Evolutionary conservation across 2,888 invertebrate species (phyloP).

Genomic region (Erebia ligea): DNA sequence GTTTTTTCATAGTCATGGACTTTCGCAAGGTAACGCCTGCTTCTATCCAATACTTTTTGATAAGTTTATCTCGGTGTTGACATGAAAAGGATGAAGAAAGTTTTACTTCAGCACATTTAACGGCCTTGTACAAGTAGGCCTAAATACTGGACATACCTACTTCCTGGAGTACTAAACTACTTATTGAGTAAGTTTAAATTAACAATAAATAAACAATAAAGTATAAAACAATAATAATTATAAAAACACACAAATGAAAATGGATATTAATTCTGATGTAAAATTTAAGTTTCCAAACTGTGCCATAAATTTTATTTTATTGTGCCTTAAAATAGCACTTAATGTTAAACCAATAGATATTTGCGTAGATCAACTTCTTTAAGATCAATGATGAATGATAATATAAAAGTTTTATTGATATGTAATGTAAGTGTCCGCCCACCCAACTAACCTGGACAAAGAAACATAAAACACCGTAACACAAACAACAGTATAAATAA

Average conservation of each 20-base stretch:
- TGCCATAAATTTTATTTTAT: conserved; percentile 7
- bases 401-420: conserved; percentile 1
- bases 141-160: too few relatives aligned
- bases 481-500: neutral
- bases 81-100: too few relatives aligned
- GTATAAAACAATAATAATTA: neutral
- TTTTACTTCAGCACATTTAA: too few relatives aligned
- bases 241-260: neutral
- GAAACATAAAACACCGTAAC: conserved; percentile 1
- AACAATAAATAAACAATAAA: too few relatives aligned
- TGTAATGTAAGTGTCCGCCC: neutral
- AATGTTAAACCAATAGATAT: neutral
- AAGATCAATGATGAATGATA: neutral
- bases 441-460: neutral
- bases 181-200: too few relatives aligned
- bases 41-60: too few relatives aligned
- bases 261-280: neutral
- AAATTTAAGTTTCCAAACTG: neutral
- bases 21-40: too few relatives aligned
- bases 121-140: too few relatives aligned
- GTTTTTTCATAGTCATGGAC: too few relatives aligned
- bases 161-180: too few relatives aligned
- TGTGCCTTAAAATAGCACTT: neutral
- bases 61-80: too few relatives aligned
- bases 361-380: neutral